phyloP scores from a whole-genome alignment of 2,797 vertebrate species.

The Rhinoraja longicauda region DNA sequence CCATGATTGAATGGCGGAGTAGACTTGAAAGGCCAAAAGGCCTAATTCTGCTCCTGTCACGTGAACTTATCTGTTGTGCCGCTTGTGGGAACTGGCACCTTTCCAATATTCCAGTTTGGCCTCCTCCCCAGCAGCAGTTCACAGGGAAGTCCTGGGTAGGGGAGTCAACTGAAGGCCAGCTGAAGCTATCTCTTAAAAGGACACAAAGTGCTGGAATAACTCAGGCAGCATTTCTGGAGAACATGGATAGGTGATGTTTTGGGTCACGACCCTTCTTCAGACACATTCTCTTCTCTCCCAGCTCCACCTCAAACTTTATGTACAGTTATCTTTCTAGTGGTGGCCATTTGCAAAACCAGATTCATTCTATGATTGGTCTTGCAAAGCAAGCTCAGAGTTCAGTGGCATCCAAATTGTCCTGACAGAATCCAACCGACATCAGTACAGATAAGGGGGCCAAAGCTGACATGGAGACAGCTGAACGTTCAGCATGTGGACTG shows the following conservation, averaged over 20 bases:
- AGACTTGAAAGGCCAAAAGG: too few relatives aligned
- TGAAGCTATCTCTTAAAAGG: too few relatives aligned
- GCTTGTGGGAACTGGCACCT: not conserved
- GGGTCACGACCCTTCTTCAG: too few relatives aligned
- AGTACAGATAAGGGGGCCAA: not conserved
- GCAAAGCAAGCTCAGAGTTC: not conserved
- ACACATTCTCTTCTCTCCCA: not conserved
- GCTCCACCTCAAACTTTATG: not conserved
- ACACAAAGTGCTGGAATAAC: too few relatives aligned
- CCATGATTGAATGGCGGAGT: too few relatives aligned
- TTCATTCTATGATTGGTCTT: not conserved
- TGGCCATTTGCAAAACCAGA: not conserved
- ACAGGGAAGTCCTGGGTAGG: not conserved
- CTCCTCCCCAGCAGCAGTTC: not conserved
- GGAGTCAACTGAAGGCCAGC: not conserved
- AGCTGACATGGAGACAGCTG: too few relatives aligned
- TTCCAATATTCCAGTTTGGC: not conserved
- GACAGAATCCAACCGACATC: not conserved
- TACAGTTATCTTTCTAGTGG: not conserved
- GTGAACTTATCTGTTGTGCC: not conserved
- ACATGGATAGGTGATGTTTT: too few relatives aligned
- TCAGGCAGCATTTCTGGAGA: too few relatives aligned
- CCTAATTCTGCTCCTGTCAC: too few relatives aligned
- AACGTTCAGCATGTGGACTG: too few relatives aligned
- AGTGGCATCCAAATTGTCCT: not conserved